Conservation (phyloP, 2,797 vertebrate species). For the Crocodylus rhombifer region DNA sequence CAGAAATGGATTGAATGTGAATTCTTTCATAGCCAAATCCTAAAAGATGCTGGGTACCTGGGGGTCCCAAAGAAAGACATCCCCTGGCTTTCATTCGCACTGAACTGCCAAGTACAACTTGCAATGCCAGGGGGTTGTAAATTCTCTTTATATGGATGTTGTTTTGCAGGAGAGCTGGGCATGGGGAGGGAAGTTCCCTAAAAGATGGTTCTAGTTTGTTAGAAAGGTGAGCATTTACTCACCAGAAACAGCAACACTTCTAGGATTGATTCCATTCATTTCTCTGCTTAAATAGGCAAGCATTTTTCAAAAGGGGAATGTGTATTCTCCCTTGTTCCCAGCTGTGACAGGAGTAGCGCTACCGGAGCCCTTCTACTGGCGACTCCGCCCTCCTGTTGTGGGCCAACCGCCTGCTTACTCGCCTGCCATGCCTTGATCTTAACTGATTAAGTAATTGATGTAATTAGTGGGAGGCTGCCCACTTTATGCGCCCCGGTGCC, state of each 20-base stretch:
- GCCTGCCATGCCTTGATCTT: no score
- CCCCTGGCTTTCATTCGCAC: neutral
- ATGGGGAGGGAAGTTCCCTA: neutral
- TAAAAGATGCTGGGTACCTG: neutral
- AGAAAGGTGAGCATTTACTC: no score
- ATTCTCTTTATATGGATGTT: neutral
- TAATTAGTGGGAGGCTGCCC: no score
- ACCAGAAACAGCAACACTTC: neutral
- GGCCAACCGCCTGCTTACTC: no score
- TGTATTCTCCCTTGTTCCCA: neutral
- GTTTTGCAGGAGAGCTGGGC: neutral
- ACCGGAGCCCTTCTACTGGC: no score
- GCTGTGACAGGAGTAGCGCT: no score
- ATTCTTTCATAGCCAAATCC: neutral
- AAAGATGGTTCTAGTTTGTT: neutral
- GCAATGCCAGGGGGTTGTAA: neutral
- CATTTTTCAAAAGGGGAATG: neutral
- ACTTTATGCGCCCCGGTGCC: no score
- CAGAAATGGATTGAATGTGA: neutral
- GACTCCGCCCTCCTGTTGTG: no score
- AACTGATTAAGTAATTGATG: no score
- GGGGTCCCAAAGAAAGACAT: neutral
- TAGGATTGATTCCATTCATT: neutral
- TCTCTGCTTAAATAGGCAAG: neutral
- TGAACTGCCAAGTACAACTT: neutral